Evolutionary conservation across 92 coral and sea anemone species (phyloP).

Genomic region (Metridium senile): DNA sequence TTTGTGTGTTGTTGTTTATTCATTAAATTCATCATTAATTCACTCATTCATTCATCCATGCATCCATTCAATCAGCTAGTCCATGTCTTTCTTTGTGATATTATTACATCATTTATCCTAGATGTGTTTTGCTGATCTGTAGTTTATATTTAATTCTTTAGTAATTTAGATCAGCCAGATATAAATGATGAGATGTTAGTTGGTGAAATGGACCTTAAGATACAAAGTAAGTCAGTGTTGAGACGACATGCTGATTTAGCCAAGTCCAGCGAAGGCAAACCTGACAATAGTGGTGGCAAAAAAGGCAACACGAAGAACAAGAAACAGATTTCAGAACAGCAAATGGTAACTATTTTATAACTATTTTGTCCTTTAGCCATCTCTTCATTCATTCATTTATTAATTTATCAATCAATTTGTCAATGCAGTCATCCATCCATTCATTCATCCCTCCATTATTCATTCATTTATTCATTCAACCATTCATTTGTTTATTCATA

Average conservation of each 20-base stretch:
- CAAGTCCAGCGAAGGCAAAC: constrained; percentile 64
- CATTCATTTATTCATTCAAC: too few species aligned
- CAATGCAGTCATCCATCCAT: too few species aligned
- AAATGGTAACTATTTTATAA: constrained; percentile 79
- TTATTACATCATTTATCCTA: too few species aligned
- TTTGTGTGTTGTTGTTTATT: too few species aligned
- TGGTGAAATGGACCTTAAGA: constrained; percentile 80
- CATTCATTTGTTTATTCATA: too few species aligned
- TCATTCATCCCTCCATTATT: too few species aligned
- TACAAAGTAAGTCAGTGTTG: constrained; percentile 47
- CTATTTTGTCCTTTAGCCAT: too few species aligned
- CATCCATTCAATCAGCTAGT: background rate
- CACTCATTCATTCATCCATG: too few species aligned
- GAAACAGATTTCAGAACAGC: constrained; percentile 49
- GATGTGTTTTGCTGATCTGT: background rate
- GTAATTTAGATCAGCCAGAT: constrained; percentile 84
- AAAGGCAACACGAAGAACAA: constrained; percentile 68
- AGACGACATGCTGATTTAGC: constrained; percentile 93
- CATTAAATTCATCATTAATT: too few species aligned
- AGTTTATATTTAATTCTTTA: constrained; percentile 2
- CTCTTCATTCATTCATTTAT: too few species aligned
- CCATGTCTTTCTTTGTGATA: background rate
- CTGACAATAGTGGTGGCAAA: constrained; percentile 52
- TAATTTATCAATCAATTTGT: too few species aligned
- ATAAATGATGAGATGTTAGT: constrained; percentile 50